A percentile compares a stretch with the other conserved stretches of the same genome.
These are phyloP conservation scores for Mycalesis mineus DNA, from an alignment of 2,888 invertebrate genomes.

Conservation along the genomic window DNA sequence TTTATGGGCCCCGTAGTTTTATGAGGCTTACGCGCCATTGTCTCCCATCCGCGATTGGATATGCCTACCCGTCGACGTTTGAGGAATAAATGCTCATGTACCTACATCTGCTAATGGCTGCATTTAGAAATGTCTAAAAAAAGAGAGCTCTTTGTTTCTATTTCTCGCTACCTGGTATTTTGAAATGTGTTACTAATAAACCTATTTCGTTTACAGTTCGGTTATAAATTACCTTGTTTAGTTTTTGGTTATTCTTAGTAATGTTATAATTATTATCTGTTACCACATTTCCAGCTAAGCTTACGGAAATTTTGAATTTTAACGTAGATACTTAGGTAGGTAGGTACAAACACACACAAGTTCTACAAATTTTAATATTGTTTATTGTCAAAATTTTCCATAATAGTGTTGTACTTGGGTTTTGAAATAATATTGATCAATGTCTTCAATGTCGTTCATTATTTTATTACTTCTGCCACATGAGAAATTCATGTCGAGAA, in stretches of 20 bases:
- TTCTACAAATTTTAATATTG: too few species aligned
- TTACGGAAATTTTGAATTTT: too few species aligned
- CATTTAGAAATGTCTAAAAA: slow-evolving; percentile 29
- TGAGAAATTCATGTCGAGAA: too few species aligned
- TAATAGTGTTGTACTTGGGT: too few species aligned
- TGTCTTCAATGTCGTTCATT: too few species aligned
- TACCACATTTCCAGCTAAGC: too few species aligned
- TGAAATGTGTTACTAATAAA: background rate
- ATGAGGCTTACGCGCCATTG: slow-evolving; percentile 71
- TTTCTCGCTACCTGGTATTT: slow-evolving; percentile 4
- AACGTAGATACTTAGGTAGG: too few species aligned
- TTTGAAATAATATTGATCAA: too few species aligned
- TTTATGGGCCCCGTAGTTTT: slow-evolving; percentile 68
- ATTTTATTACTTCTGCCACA: too few species aligned
- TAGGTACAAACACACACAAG: too few species aligned
- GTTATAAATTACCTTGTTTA: slow-evolving; percentile 2
- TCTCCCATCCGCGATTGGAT: slow-evolving; percentile 58
- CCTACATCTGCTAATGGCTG: slow-evolving; percentile 29
- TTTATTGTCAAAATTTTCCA: too few species aligned
- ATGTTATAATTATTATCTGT: background rate
- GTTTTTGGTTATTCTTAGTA: background rate
- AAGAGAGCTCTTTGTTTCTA: slow-evolving; percentile 24
- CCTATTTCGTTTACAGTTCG: background rate
- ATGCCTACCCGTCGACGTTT: slow-evolving; percentile 43
- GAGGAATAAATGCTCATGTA: slow-evolving; percentile 30